phyloP scores from a whole-genome alignment of 2,888 invertebrate genomes.

The Polydrusus tereticollis region DNA sequence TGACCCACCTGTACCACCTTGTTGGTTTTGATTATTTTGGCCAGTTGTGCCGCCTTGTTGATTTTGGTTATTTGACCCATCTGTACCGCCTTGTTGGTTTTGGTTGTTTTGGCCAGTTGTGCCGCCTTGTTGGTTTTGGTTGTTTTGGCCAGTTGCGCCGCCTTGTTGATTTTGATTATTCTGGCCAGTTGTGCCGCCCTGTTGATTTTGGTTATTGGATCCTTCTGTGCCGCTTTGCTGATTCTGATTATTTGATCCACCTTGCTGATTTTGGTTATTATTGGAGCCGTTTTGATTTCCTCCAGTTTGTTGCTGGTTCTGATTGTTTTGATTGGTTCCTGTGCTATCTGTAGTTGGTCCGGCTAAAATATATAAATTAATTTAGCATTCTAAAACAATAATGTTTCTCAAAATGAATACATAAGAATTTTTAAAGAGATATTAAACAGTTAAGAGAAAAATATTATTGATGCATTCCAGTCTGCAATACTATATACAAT shows the following conservation, averaged over 20 bases:
- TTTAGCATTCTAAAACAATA: too few relatives aligned
- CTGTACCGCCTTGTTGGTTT: conserved; percentile 36
- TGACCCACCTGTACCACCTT: conserved; percentile 14
- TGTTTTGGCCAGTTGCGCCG: conserved; percentile 43
- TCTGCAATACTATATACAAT: too few relatives aligned
- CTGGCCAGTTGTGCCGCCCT: conserved; percentile 8
- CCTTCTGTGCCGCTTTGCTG: conserved; percentile 1
- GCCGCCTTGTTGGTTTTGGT: not conserved
- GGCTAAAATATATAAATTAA: too few relatives aligned
- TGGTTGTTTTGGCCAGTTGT: not conserved
- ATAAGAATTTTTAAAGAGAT: too few relatives aligned
- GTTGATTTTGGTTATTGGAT: conserved; percentile 23
- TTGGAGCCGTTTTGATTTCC: conserved; percentile 1
- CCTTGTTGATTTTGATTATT: conserved; percentile 40
- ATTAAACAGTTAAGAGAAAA: too few relatives aligned
- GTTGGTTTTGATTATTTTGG: conserved; percentile 45
- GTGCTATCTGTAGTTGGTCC: not conserved
- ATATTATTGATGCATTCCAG: too few relatives aligned
- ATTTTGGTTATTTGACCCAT: conserved; percentile 49
- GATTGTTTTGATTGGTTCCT: conserved; percentile 3
- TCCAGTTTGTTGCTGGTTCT: conserved; percentile 46
- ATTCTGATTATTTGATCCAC: conserved; percentile 17
- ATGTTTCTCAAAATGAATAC: too few relatives aligned
- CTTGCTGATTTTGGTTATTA: conserved; percentile 14
- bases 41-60: conserved; percentile 48